Base-by-base conservation (phyloP, 2,888 invertebrate species). In the Plagodis dolabraria region DNA sequence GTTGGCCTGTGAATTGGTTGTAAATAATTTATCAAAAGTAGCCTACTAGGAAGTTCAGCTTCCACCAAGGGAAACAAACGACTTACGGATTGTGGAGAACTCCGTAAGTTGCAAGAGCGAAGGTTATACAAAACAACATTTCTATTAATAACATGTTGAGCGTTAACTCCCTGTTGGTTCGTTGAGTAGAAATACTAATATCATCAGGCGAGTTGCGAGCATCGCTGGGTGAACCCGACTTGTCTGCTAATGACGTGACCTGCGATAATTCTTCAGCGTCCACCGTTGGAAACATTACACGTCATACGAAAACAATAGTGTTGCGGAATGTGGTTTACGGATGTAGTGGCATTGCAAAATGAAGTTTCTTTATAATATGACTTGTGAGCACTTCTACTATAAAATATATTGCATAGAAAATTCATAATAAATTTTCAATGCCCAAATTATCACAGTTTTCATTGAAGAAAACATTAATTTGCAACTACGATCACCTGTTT, bases 71-170 rank as follows among this genome's bases (percentile, higher is more conserved):
- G 0, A 40, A 40, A 40, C 40, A 40, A 22, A 22, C 38, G 6
- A 93, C 95, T 94, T 93, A 96, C 96, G 95, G 93, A 78, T 94
- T 96, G 70, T 95, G 95, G 49, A 96, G 89, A 47, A 95, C 95
- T 68, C 96, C 96, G 75, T 96, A 95, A 9, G 95, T 94, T 5
- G 95, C 95, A 60, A 96, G 91, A 57, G 94, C 93, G 55, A 96
- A 83, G 55, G 95, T 93, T 65, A 95, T 84, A 73, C 95, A 93
- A 74, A 96, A 94, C 66, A 94, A 89, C 64, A 95, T 84, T 87
- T 96, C 96, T 78, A 94, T 94, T 65, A 94, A 87, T 70, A 96
- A 90, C 83, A 94, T 93, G 66, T 95, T 92, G 70, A 89, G 70
- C 69, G 89, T 87, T 85, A 89, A 68, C 72, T 89, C 87, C 76